phyloP scores from a whole-genome alignment of 1,140 invertebrate genomes.

The Drosophila ogumai region DNA sequence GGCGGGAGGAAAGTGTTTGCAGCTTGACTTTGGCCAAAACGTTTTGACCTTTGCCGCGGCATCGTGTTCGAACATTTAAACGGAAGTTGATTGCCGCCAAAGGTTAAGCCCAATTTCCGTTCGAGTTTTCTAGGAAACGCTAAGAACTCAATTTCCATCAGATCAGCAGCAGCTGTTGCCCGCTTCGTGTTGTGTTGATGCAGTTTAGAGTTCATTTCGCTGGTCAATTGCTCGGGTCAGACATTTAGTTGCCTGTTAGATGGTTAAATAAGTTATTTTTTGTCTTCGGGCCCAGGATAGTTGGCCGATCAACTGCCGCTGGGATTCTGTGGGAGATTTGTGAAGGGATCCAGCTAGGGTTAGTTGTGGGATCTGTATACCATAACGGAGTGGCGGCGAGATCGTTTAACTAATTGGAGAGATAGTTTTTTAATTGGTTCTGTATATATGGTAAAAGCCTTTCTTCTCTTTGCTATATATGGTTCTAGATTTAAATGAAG shows the following conservation, averaged over 20 bases:
- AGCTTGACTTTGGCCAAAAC: slow-evolving; percentile 62
- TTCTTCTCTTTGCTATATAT: background rate
- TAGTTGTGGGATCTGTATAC: background rate
- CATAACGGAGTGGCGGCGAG: slow-evolving; percentile 1
- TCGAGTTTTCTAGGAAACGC: slow-evolving; percentile 50
- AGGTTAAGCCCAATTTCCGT: slow-evolving; percentile 81
- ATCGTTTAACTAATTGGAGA: slow-evolving; percentile 18
- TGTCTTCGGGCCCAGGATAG: slow-evolving; percentile 35
- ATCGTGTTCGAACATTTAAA: slow-evolving; percentile 81
- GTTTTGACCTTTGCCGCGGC: slow-evolving; percentile 77
- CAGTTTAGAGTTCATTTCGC: slow-evolving; percentile 61
- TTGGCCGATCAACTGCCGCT: slow-evolving; percentile 34
- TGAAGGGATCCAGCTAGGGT: slow-evolving; percentile 6
- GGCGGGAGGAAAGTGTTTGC: slow-evolving; percentile 65
- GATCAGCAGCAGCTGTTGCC: slow-evolving; percentile 45
- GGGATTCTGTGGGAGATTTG: slow-evolving; percentile 25
- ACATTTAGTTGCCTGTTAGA: slow-evolving; percentile 54
- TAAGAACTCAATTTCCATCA: slow-evolving; percentile 72
- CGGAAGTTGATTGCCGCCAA: slow-evolving; percentile 81
- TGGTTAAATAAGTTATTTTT: slow-evolving; percentile 53
- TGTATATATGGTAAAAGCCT: slow-evolving; percentile 3
- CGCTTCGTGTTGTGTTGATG: slow-evolving; percentile 50
- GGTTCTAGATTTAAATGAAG: background rate
- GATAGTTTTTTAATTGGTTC: slow-evolving; percentile 18
- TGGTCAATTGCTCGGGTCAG: slow-evolving; percentile 58